Evolutionary conservation across 2,113 vertebrate genomes (phyloP).

Genomic region (Peromyscus polionotus): DNA sequence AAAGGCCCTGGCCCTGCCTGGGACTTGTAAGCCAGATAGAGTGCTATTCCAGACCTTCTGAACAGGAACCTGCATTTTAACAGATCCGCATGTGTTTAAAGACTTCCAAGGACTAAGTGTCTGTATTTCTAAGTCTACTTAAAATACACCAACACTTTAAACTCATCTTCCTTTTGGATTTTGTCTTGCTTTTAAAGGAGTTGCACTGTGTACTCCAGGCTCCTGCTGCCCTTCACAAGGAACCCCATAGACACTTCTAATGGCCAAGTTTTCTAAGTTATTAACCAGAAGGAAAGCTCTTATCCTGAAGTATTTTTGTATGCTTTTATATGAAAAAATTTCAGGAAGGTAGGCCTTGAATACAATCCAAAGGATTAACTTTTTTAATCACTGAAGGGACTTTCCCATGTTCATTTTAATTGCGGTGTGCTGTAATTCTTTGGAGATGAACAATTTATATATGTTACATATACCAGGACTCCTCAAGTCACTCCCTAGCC

Average conservation of each 20-base stretch:
- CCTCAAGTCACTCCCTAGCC: not conserved
- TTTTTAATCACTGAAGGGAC: constrained; percentile 28
- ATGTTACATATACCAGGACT: not conserved
- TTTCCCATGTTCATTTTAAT: not conserved
- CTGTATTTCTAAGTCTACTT: not conserved
- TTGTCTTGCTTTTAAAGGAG: constrained; percentile 47
- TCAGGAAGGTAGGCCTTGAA: constrained; percentile 24
- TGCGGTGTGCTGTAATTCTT: constrained; percentile 5
- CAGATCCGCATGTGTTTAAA: not conserved
- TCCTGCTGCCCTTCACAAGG: not conserved
- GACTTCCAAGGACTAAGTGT: not conserved
- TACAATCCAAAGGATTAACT: not conserved
- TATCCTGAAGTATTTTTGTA: constrained; percentile 13
- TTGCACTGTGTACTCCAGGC: not conserved
- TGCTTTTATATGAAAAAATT: not conserved
- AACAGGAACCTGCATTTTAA: not conserved
- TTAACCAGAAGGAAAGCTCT: constrained; percentile 9
- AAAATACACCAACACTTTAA: constrained; percentile 25
- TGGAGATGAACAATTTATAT: not conserved
- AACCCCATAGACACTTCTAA: not conserved
- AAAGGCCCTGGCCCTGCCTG: too few relatives aligned
- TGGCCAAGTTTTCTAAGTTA: not conserved
- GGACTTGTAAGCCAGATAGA: not conserved
- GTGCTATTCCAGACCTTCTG: not conserved
- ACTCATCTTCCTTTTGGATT: constrained; percentile 29